phyloP scores from a whole-genome alignment of 1,140 invertebrate genomes.

The Drosophila pruinosa region DNA sequence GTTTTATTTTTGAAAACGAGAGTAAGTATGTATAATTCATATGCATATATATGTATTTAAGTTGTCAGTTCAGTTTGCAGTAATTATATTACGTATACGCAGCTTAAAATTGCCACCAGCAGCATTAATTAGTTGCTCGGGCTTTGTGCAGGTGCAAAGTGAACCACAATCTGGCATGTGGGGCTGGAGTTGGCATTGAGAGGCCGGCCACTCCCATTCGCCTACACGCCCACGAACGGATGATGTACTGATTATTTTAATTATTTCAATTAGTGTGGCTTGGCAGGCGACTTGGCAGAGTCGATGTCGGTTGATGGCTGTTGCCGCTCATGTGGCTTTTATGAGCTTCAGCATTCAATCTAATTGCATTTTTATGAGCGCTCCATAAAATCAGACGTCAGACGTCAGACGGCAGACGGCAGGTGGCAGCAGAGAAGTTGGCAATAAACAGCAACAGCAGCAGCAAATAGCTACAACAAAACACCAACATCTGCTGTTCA shows the following conservation, averaged over 20 bases:
- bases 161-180: neutral
- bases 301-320: neutral
- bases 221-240: neutral
- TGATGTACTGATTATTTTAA: slow-evolving; percentile 43
- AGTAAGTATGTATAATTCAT: too few species aligned
- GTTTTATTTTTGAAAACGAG: too few species aligned
- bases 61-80: too few species aligned
- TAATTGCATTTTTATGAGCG: slow-evolving; percentile 67
- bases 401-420: too few species aligned
- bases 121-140: neutral
- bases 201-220: neutral
- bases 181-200: slow-evolving; percentile 3
- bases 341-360: slow-evolving; percentile 53
- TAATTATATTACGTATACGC: slow-evolving; percentile 21
- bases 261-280: slow-evolving; percentile 56
- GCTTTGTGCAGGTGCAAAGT: too few species aligned
- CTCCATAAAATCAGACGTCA: slow-evolving; percentile 48
- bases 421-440: slow-evolving; percentile 1
- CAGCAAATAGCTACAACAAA: slow-evolving; percentile 3
- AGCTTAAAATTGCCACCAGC: neutral
- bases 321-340: slow-evolving; percentile 59
- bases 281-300: neutral
- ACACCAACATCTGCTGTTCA: slow-evolving; percentile 47
- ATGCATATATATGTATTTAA: too few species aligned
- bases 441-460: slow-evolving; percentile 5